Evolutionary conservation across 2,797 vertebrate genomes (phyloP).

Genomic region (Synanceia verrucosa): DNA sequence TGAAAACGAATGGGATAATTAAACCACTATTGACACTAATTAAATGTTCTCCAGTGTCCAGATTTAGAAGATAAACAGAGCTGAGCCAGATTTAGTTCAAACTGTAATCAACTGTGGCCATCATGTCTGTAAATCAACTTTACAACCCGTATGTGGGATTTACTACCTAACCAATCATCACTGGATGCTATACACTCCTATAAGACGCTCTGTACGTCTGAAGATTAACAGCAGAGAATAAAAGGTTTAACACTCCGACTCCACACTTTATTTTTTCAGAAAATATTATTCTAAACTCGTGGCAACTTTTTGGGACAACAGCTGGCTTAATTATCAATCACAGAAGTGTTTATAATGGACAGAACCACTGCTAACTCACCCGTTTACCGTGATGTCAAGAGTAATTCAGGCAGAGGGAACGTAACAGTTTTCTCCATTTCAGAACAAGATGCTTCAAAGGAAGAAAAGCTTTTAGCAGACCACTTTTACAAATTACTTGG

Average conservation of each 20-base stretch:
- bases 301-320: slow-evolving; percentile 33
- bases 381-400: slow-evolving; percentile 19
- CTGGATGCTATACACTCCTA: slow-evolving; percentile 19
- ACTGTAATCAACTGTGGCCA: slow-evolving; percentile 47
- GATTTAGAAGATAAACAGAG: slow-evolving; percentile 69
- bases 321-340: slow-evolving; percentile 31
- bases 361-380: slow-evolving; percentile 13
- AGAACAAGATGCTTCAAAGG: slow-evolving; percentile 49
- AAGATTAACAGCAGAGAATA: slow-evolving; percentile 14
- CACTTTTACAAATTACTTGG: slow-evolving; percentile 57
- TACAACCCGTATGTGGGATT: slow-evolving; percentile 44
- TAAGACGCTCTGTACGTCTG: neutral
- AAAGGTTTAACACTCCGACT: neutral
- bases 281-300: slow-evolving; percentile 15
- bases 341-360: slow-evolving; percentile 13
- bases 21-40: slow-evolving; percentile 77
- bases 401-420: slow-evolving; percentile 18
- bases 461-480: slow-evolving; percentile 52
- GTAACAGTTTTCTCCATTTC: slow-evolving; percentile 41
- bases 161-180: slow-evolving; percentile 30
- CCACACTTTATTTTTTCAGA: neutral
- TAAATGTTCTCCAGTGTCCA: slow-evolving; percentile 66
- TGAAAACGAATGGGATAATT: slow-evolving; percentile 77
- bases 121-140: slow-evolving; percentile 63
- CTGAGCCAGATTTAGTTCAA: slow-evolving; percentile 57